Base-by-base conservation (phyloP, 2,888 invertebrate genomes). In the Electrophaes corylata region DNA sequence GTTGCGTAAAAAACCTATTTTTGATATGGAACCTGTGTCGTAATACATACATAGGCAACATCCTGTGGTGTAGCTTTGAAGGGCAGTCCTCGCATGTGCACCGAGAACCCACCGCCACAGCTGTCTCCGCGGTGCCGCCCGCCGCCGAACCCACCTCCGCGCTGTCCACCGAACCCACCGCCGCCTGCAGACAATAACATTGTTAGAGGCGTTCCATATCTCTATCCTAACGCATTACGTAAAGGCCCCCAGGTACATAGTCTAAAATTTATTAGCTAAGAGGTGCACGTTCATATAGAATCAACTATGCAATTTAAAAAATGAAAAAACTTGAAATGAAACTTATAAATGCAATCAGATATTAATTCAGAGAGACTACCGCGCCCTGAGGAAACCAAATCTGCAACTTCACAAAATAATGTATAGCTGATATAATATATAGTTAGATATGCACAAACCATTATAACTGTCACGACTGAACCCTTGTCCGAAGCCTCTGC, bases 41-140 rank as follows among this genome's bases (percentile, higher is more conserved):
- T 19, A 2, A 46, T 63, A 90, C 92, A 93, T 84, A 96, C 96
- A 75, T 96, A 96, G 18, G 95, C 95, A 69, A 98, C 96, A 76
- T 98, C 98, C 76, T 94, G 93, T 69, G 96, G 96, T 0, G 95
- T 93, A 0, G 97, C 97, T 82, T 96, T 95, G 88, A 96, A 98
- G 3, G 98, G 98, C 61, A 98, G 92, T 0, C 98, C 98, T 20
- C 95, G 88, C 95, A 95, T 95, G 81, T 95, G 95, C 59, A 95
- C 94, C 75, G 94, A 94, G 81, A 94, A 60, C 55, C 82, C 81
- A 60, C 75, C 73, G 57, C 77, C 81, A 64, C 91, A 88, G 44
- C 78, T 33, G 41, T 75, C 81, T 62, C 91, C 88, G 35, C 78
- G 20, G 73, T 62, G 16, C 46, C 48, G 31, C 18, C 76, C 73